Percentiles rank a stretch among this genome's conserved stretches.
phyloP scores from a whole-genome alignment of 2,113 vertebrate species.

The Tor tambroides region DNA sequence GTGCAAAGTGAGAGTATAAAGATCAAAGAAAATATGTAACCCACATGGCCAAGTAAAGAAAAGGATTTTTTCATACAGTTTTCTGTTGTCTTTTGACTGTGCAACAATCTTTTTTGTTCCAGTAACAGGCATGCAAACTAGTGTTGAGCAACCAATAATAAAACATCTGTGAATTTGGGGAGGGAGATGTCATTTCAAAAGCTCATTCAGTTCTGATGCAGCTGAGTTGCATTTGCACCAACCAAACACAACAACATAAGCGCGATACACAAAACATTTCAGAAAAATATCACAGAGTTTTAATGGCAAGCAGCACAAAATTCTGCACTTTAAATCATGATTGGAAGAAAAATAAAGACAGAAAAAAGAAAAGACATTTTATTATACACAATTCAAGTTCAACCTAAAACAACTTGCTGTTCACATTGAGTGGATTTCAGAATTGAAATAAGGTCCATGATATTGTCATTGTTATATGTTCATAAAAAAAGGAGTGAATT shows the following conservation, averaged over 20 bases:
- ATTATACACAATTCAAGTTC: background rate
- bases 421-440: constrained; percentile 21
- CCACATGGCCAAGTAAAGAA: background rate
- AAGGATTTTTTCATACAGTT: background rate
- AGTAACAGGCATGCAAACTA: constrained; percentile 19
- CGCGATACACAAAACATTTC: background rate
- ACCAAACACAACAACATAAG: background rate
- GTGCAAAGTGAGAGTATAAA: constrained; percentile 25
- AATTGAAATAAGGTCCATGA: constrained; percentile 8
- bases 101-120: background rate
- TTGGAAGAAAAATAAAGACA: background rate
- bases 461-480: constrained; percentile 4
- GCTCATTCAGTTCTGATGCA: constrained; percentile 6
- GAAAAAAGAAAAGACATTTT: background rate
- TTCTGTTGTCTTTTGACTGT: background rate
- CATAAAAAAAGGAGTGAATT: background rate
- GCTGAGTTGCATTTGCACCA: background rate
- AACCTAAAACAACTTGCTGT: constrained; percentile 9
- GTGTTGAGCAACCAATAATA: background rate
- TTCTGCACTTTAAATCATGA: background rate
- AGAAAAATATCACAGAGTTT: background rate
- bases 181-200: background rate
- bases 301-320: constrained; percentile 15
- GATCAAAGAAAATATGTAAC: background rate
- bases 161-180: background rate